Evolutionary conservation across 2,797 vertebrate species (phyloP).

Genomic region (Phrynocephalus vlangalii): DNA sequence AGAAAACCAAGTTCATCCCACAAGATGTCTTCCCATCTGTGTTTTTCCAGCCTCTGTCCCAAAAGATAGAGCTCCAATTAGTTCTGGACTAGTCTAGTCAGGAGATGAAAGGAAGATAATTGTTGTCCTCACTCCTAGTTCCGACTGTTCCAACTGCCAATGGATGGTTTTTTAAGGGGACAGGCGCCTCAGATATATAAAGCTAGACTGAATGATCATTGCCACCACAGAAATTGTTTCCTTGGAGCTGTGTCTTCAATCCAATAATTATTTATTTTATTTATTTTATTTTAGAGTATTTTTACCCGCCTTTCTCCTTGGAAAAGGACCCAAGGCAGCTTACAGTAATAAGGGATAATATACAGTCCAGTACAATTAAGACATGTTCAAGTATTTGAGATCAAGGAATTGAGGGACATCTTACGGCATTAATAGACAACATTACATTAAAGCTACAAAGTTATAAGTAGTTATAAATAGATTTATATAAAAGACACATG

Average conservation of each 20-base stretch:
- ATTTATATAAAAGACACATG: no score
- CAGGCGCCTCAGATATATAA: not conserved
- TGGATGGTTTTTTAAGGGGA: slow-evolving; percentile 27
- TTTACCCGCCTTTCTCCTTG: no score
- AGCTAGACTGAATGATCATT: not conserved
- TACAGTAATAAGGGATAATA: no score
- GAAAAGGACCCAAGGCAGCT: no score
- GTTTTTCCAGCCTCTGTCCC: not conserved
- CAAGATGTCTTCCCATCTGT: not conserved
- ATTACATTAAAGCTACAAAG: no score
- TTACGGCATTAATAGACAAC: no score
- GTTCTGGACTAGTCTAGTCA: not conserved
- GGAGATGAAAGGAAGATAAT: not conserved
- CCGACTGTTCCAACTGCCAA: slow-evolving; percentile 36
- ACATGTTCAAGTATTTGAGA: no score
- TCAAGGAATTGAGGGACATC: no score
- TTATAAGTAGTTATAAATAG: no score
- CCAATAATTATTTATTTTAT: not conserved
- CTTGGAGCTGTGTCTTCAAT: not conserved
- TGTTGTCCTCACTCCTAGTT: not conserved
- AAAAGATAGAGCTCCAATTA: not conserved
- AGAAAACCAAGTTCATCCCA: not conserved
- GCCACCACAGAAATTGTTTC: not conserved
- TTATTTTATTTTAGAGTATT: no score
- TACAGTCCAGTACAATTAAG: no score